Base-by-base conservation (phyloP, 2,888 invertebrate species). In the Aphrophora alni region DNA sequence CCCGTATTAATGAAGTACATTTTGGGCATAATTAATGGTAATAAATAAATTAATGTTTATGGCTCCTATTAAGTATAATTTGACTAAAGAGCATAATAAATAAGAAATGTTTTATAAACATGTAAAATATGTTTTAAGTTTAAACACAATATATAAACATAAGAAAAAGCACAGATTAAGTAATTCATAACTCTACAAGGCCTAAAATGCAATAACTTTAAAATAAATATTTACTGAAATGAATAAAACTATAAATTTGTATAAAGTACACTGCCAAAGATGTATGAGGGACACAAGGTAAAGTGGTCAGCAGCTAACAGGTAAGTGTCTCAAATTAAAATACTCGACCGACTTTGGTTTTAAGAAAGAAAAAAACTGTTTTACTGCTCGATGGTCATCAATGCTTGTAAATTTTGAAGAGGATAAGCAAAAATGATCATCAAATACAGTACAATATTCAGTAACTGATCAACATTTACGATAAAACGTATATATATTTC, bases 221-320 rank as follows among this genome's bases (percentile, higher is more conserved):
- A 10, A 44, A 44, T 44, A 14, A 14, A 17, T 17, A 44, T 44
- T 17, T 44, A 44, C 44, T 1, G 17, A 44, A 44, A 4, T 14
- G 12, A 44, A 44, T 14, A 14, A 17, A 17, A 44, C 2, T 44
- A 10, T 44, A 12, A n/a, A 14, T 44, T 44, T 14, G 2, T 44
- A 59, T 21, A n/a, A 59, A 59, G 59, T 59, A 59, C 59, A 59
- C 59, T 59, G 59, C 59, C 59, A 59, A 44, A 59, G 59, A 59
- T 21, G 14, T 3, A 59, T 2, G 10, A 59, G 59, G 59, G 14
- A 59, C 59, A 59, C 21, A 3, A 21, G 59, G 59, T 59, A 59
- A 33, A 21, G 5, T 59, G 59, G 59, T 59, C 21, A 59, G 21
- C 21, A 59, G 5, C 59, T 59, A n/a, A 59, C 59, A 21, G 21